phyloP scores from a whole-genome alignment of 2,888 invertebrate genomes.

The Lasioglossum villosulum region DNA sequence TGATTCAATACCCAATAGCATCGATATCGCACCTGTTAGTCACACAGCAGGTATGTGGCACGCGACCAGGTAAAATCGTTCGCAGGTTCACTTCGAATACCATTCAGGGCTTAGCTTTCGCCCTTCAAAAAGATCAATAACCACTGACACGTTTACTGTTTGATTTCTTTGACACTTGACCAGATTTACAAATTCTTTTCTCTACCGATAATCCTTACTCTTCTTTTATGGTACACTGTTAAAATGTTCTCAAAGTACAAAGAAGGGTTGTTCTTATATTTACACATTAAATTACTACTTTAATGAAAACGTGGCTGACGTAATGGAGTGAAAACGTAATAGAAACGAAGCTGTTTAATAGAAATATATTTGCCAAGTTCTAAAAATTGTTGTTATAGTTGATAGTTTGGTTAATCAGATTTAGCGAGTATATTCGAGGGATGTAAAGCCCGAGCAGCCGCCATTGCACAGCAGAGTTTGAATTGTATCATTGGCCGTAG shows the following conservation, averaged over 20 bases:
- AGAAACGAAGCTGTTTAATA: background rate
- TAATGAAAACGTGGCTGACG: too few relatives aligned
- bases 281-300: background rate
- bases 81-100: conserved; percentile 63
- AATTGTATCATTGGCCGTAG: conserved; percentile 61
- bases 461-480: conserved; percentile 62
- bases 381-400: background rate
- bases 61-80: conserved; percentile 74
- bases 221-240: background rate
- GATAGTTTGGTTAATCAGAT: conserved; percentile 38
- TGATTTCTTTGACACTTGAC: background rate
- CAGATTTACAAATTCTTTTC: background rate
- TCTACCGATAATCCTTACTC: background rate
- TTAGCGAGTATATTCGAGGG: conserved; percentile 29
- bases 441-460: conserved; percentile 53
- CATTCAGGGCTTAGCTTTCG: conserved; percentile 31
- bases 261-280: background rate
- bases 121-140: conserved; percentile 56
- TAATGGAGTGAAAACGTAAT: too few relatives aligned
- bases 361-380: background rate
- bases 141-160: conserved; percentile 33
- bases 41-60: conserved; percentile 75
- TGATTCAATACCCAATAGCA: conserved; percentile 76
- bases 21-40: conserved; percentile 70
- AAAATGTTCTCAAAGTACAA: background rate